A percentile compares a stretch with the other conserved stretches of the same genome.
phyloP scores from a whole-genome alignment of 2,797 vertebrate species.

The Chlorospingus flavigularis region DNA sequence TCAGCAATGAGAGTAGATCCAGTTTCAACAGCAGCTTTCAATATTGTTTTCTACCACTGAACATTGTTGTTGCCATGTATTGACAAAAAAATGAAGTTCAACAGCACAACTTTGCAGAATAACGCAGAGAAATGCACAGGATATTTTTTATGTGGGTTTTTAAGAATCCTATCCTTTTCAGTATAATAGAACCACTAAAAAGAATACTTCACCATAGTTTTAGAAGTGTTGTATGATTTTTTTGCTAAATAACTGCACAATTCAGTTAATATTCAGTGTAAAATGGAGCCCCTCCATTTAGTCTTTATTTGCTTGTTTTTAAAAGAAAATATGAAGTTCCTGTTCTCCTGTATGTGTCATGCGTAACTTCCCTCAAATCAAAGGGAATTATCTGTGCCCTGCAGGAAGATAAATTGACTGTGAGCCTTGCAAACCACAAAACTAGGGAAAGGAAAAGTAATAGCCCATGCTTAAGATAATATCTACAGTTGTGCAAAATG shows the following conservation, averaged over 20 bases:
- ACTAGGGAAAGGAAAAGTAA: not conserved
- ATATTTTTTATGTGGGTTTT: not conserved
- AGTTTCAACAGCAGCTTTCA: not conserved
- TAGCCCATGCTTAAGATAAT: not conserved
- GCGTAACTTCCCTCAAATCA: not conserved
- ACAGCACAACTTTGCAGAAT: not conserved
- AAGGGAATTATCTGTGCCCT: not conserved
- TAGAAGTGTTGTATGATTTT: not conserved
- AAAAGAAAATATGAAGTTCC: not conserved
- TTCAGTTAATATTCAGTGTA: not conserved
- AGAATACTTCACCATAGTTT: not conserved
- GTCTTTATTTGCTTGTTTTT: not conserved
- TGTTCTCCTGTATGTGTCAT: not conserved
- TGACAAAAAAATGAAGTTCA: not conserved
- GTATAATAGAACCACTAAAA: not conserved
- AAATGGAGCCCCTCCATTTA: not conserved
- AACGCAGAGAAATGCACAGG: not conserved
- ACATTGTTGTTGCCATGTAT: not conserved
- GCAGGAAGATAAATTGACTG: not conserved
- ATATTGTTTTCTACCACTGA: not conserved
- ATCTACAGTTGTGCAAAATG: not conserved
- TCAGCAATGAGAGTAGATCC: not conserved
- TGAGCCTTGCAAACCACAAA: not conserved
- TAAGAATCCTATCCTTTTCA: not conserved
- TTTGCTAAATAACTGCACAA: not conserved